Base-by-base conservation (phyloP, 2,797 vertebrate species). In the Meriones psammophilus region DNA sequence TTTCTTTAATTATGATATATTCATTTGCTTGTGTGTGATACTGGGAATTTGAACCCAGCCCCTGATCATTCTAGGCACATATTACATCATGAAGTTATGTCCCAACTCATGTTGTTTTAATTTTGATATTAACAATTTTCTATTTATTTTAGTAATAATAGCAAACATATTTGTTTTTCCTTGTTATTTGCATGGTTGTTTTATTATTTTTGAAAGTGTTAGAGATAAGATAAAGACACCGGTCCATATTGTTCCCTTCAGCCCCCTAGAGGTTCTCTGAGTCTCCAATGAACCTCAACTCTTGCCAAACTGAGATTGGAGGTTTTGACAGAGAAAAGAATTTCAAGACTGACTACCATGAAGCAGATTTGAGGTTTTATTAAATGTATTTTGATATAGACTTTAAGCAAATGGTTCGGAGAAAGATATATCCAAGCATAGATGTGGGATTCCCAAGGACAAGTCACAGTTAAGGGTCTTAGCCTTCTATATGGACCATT, bases 131-230 rank as follows among this genome's bases (percentile, higher is more conserved):
- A 22, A 56, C 17, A 79, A 87, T 46, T 84, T 46, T 84, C 8
- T 64, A 46, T 20, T 46, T 42, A 83, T 64, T 83, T 84, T 30
- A 64, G 39, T 30, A 54, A 50, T 33, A 18, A 50, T 36, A 22
- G 83, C 12, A 87, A 94, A 83, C 68, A 24, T 64, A 74, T 89
- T 28, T 56, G 6, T 15, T 58, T 76, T 91, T 54, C 20, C 58
- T 78, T 79, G 22, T 39, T 26, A 79, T 83, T 95, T 96, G 10
- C 4, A 64, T 86, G 85, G 1, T 87, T 93, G 17, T 1, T 74
- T 12, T 78, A 15, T 90, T 90, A 62, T 88, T 93, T 81, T 92
- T 84, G 39, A 90, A 93, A 68, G 73, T 0, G 1, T 68, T 69
- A n/a, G 18, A 69, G 64, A 8, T 22, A 50, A n/a, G 42, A 54